phyloP scores from a whole-genome alignment of 2,113 vertebrate species.

The Coturnix japonica region DNA sequence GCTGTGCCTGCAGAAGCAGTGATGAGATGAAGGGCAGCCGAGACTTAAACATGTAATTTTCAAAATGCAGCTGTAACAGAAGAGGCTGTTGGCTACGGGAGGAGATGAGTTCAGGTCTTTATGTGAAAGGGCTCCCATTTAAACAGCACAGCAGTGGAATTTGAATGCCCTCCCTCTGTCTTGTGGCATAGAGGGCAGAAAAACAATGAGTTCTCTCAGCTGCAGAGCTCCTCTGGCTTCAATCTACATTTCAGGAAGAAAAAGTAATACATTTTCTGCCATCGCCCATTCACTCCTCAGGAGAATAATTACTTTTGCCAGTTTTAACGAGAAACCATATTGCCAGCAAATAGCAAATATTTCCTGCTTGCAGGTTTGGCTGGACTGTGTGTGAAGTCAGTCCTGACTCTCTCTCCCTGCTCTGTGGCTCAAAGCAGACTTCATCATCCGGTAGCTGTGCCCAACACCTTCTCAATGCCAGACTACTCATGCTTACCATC shows the following conservation, averaged over 20 bases:
- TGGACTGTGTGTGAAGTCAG: background rate
- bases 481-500: rapidly evolving
- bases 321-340: background rate
- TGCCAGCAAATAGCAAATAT: background rate
- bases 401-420: too few relatives aligned
- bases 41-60: background rate
- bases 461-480: background rate
- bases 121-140: background rate
- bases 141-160: background rate
- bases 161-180: background rate
- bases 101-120: background rate
- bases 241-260: background rate
- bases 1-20: background rate
- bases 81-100: background rate
- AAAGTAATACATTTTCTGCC: background rate
- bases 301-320: background rate
- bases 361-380: background rate
- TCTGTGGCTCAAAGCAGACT: background rate
- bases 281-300: background rate
- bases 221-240: background rate
- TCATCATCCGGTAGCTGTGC: background rate
- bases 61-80: background rate
- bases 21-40: background rate
- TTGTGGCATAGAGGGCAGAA: background rate
- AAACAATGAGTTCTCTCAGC: background rate